Percentiles rank a stretch among this genome's conserved stretches.
Evolutionary conservation across 2,797 vertebrate species (phyloP).

Genomic region (Xenops minutus): DNA sequence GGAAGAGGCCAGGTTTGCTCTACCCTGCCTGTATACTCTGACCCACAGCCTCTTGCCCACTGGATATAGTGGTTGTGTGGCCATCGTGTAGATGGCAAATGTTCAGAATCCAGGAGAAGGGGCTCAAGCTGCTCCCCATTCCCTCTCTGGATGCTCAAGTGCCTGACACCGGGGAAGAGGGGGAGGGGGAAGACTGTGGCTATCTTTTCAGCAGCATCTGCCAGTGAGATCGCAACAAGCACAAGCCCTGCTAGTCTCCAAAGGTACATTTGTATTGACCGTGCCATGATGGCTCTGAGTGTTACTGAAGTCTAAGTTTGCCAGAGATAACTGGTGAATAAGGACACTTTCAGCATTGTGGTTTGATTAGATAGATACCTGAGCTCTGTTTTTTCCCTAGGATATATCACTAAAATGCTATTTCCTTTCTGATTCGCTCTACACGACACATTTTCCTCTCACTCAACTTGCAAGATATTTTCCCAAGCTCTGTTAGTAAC

Average conservation of each 20-base stretch:
- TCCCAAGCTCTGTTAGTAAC: conserved; percentile 18
- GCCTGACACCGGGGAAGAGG: not conserved
- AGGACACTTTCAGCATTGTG: not conserved
- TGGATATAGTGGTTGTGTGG: rapidly evolving
- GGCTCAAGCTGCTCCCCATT: not conserved
- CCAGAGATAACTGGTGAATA: not conserved
- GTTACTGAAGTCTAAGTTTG: not conserved
- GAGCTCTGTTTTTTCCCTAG: conserved; percentile 3
- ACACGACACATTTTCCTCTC: conserved; percentile 6
- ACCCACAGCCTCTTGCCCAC: rapidly evolving
- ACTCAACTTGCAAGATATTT: conserved; percentile 21
- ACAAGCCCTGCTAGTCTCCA: not conserved
- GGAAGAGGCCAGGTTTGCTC: not conserved
- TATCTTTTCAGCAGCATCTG: not conserved
- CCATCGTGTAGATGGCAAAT: not conserved
- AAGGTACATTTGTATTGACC: rapidly evolving
- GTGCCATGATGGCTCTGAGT: not conserved
- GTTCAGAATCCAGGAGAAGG: not conserved
- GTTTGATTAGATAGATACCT: not conserved
- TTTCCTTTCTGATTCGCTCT: conserved; percentile 45
- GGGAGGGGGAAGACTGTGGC: not conserved
- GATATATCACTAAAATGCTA: not conserved
- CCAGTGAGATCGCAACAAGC: not conserved
- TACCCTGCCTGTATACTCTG: not conserved
- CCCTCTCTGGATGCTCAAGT: not conserved